Conservation (phyloP, 2,888 invertebrate species). For the Dioctria linearis region DNA sequence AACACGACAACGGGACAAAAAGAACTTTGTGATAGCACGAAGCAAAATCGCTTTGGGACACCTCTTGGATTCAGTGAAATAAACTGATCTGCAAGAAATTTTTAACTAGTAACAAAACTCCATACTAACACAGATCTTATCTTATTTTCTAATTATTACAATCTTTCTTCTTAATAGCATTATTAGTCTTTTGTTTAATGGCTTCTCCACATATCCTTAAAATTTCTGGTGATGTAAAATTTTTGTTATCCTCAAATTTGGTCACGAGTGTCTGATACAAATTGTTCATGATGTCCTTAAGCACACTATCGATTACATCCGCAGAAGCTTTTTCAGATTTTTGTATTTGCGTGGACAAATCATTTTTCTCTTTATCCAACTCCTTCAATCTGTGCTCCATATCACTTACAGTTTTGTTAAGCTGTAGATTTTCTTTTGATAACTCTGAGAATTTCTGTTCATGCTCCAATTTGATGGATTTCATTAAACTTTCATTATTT, state of each 20-base stretch:
- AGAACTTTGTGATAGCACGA: too few species aligned
- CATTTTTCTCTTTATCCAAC: constrained; percentile 22
- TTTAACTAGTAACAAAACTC: too few species aligned
- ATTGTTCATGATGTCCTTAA: constrained; percentile 65
- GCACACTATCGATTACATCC: constrained; percentile 47
- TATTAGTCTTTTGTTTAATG: constrained; percentile 63
- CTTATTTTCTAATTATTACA: neutral
- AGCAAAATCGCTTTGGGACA: too few species aligned
- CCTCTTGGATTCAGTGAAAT: too few species aligned
- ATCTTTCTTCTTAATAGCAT: constrained; percentile 58
- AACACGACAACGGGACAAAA: too few species aligned
- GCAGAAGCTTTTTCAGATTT: constrained; percentile 3
- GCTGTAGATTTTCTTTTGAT: constrained; percentile 53
- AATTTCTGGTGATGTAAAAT: constrained; percentile 56
- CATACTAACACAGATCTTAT: neutral
- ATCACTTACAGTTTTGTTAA: constrained; percentile 19
- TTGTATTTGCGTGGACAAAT: constrained; percentile 7
- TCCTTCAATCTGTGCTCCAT: constrained; percentile 24
- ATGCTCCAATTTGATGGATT: constrained; percentile 16
- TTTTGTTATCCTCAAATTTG: constrained; percentile 59
- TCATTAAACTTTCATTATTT: neutral
- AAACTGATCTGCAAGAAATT: too few species aligned
- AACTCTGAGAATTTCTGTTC: constrained; percentile 15
- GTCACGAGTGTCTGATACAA: constrained; percentile 62
- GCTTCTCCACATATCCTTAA: constrained; percentile 62